Evolutionary conservation across 2,113 vertebrate species (phyloP).

Genomic region (Patagioenas fasciata): DNA sequence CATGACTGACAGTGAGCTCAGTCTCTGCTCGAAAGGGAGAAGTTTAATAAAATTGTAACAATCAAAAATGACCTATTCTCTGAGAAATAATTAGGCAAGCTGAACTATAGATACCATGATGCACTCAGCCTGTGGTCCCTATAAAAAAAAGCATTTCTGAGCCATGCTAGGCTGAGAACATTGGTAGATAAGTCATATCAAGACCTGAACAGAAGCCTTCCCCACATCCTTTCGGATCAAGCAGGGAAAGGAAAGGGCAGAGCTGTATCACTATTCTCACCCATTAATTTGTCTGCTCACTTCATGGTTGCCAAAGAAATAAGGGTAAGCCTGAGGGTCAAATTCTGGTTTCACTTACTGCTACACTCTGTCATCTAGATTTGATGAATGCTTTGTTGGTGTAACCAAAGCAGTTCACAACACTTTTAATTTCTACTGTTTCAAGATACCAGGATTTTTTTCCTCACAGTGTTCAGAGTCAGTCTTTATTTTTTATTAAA

Average conservation of each 20-base stretch:
- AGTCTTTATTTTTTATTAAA: not conserved
- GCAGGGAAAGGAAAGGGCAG: not conserved
- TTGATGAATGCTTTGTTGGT: not conserved
- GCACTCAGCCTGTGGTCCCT: not conserved
- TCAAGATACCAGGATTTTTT: not conserved
- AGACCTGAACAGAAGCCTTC: not conserved
- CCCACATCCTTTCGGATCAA: not conserved
- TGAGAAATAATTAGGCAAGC: not conserved
- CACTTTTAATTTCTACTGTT: not conserved
- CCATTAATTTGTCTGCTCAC: not conserved
- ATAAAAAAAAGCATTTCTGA: not conserved
- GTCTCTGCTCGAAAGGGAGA: not conserved
- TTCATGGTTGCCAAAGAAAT: not conserved
- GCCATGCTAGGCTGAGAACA: not conserved
- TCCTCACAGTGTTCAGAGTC: rapidly evolving
- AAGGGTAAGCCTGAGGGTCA: not conserved
- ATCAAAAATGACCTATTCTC: not conserved
- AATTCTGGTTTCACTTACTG: not conserved
- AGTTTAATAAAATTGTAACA: not conserved
- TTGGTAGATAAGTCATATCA: not conserved
- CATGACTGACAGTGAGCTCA: not conserved
- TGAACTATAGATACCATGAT: not conserved
- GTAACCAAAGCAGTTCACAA: not conserved
- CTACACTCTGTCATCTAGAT: not conserved
- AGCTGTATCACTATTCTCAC: not conserved